Percentiles rank a stretch among this genome's conserved stretches.
phyloP scores from a whole-genome alignment of 2,797 vertebrate genomes.

The Melanotaenia nigrans region DNA sequence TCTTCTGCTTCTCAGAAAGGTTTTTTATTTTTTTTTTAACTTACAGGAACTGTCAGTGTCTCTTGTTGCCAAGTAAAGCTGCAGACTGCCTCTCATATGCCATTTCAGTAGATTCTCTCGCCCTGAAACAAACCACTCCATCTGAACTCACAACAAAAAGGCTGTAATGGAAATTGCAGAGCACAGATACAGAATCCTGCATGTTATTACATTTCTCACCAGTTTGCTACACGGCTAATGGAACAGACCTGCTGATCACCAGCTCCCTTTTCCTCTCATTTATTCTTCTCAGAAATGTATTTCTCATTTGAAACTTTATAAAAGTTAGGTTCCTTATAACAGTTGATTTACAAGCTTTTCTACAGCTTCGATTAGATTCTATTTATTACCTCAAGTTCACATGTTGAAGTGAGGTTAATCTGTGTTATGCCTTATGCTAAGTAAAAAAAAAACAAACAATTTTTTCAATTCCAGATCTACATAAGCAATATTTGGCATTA shows the following conservation, averaged over 20 bases:
- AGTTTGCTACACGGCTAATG: conserved; percentile 34
- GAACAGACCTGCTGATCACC: conserved; percentile 30
- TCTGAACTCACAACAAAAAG: conserved; percentile 38
- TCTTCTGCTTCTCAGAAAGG: conserved; percentile 44
- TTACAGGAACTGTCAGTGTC: conserved; percentile 28
- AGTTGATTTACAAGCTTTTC: background rate
- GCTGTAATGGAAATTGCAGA: conserved; percentile 43
- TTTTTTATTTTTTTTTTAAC: conserved; percentile 10
- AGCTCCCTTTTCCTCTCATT: conserved; percentile 21
- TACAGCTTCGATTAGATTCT: background rate
- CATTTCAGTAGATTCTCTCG: conserved; percentile 34
- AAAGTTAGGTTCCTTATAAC: background rate
- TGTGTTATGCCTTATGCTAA: conserved; percentile 12
- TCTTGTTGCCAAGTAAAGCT: conserved; percentile 34
- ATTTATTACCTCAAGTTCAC: conserved; percentile 18
- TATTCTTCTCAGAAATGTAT: conserved; percentile 29
- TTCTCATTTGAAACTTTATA: conserved; percentile 18
- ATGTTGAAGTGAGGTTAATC: conserved; percentile 20
- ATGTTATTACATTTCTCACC: background rate
- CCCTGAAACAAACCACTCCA: conserved; percentile 35
- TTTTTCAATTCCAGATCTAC: conserved; percentile 62
- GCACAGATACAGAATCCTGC: conserved; percentile 32
- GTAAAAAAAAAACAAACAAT: conserved; percentile 31
- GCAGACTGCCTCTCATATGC: conserved; percentile 18
- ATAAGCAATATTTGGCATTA: conserved; percentile 54